A percentile compares a stretch with the other conserved stretches of the same genome.
Evolutionary conservation across 23 tunicate species (phyloP).

Genomic region (Corella eumyota): DNA sequence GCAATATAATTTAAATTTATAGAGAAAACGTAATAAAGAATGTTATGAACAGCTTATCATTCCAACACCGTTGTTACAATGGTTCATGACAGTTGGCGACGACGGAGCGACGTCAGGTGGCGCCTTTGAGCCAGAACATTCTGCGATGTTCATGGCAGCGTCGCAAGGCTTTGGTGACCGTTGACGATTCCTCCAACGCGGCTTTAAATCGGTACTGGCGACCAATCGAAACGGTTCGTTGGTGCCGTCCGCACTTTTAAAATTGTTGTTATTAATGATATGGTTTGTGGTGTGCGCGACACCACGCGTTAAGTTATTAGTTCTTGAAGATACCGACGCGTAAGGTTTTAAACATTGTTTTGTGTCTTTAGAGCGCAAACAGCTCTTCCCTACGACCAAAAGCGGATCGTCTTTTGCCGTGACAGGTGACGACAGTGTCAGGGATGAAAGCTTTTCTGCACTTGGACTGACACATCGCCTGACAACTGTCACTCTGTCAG

Average conservation of each 20-base stretch:
- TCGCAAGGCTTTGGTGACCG: conserved; percentile 7
- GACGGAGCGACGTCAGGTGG: conserved; percentile 4
- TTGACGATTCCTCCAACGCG: conserved; percentile 29
- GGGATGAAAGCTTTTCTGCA: conserved; percentile 20
- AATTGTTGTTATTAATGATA: not conserved
- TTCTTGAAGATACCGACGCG: conserved; percentile 7
- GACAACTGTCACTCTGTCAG: not conserved
- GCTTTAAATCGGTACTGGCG: conserved; percentile 22
- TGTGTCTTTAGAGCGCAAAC: not conserved
- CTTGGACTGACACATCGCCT: conserved; percentile 27
- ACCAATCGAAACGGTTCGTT: conserved; percentile 30
- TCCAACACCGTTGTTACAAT: conserved; percentile 19
- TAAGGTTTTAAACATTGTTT: not conserved
- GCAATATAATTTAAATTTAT: conserved; percentile 3
- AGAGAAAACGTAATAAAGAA: not conserved
- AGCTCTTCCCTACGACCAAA: conserved; percentile 8
- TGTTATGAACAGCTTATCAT: conserved; percentile 47
- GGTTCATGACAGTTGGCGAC: conserved; percentile 6
- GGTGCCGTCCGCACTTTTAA: conserved; percentile 6
- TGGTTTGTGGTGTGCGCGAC: conserved; percentile 9
- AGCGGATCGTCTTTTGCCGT: conserved; percentile 27
- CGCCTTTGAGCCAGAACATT: not conserved
- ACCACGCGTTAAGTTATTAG: not conserved
- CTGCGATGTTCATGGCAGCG: not conserved
- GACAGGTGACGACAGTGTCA: conserved; percentile 68